Conservation (phyloP, 2,888 invertebrate genomes). For the Meandrusa payeni region DNA sequence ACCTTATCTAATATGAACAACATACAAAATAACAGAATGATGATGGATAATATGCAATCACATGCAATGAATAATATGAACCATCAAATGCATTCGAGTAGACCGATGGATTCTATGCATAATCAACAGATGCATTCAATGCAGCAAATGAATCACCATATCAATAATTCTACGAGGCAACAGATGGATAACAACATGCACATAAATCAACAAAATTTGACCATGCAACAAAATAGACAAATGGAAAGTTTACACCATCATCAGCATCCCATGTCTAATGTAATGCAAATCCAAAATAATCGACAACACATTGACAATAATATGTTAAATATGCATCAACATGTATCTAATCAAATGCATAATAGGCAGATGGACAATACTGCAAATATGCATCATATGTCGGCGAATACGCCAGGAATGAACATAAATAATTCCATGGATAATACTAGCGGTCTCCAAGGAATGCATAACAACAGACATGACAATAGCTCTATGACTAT, state of each 20-base stretch:
- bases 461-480: constrained; percentile 64
- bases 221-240: constrained; percentile 66
- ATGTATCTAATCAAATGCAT: constrained; percentile 69
- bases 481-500: constrained; percentile 61
- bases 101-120: constrained; percentile 68
- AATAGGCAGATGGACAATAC: constrained; percentile 65
- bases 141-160: constrained; percentile 70
- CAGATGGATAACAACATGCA: constrained; percentile 69
- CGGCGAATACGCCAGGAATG: constrained; percentile 55
- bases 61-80: constrained; percentile 62
- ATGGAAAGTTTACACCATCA: constrained; percentile 69
- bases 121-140: constrained; percentile 65
- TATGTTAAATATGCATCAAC: constrained; percentile 68
- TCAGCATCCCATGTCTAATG: constrained; percentile 70
- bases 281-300: constrained; percentile 72
- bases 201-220: constrained; percentile 61
- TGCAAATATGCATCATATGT: constrained; percentile 73
- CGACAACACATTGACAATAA: constrained; percentile 63
- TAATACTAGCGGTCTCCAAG: constrained; percentile 52
- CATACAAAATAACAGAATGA: constrained; percentile 71
- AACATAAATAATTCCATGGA: constrained; percentile 64
- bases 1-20: constrained; percentile 57
- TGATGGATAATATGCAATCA: constrained; percentile 68
- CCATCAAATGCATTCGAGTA: constrained; percentile 65
- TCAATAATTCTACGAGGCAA: constrained; percentile 51